phyloP scores from a whole-genome alignment of 2,113 vertebrate genomes.

The Anguilla rostrata region DNA sequence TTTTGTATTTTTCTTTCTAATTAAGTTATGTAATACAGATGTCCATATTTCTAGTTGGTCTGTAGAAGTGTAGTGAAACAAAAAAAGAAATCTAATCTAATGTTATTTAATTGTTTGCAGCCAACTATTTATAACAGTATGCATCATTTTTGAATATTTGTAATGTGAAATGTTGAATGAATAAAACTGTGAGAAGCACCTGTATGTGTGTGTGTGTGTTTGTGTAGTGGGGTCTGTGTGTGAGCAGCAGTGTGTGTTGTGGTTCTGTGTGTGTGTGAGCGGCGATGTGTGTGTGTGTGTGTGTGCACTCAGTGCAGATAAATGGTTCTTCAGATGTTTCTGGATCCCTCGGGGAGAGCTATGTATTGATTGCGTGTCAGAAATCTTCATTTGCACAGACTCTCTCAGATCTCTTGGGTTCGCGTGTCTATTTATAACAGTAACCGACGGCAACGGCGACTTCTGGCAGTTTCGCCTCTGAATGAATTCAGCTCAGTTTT shows the following conservation, averaged over 20 bases:
- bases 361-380: neutral
- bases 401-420: slow-evolving; percentile 6
- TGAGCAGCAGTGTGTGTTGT: neutral
- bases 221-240: too few species aligned
- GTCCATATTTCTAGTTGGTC: slow-evolving; percentile 99
- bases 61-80: slow-evolving; percentile 94
- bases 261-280: too few species aligned
- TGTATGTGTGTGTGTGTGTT: neutral
- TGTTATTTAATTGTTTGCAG: slow-evolving; percentile 99
- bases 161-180: slow-evolving; percentile 99
- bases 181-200: slow-evolving; percentile 87
- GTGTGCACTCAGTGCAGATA: neutral
- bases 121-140: slow-evolving; percentile 99
- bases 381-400: slow-evolving; percentile 5
- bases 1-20: slow-evolving; percentile 98
- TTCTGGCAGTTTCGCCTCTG: neutral
- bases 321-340: neutral
- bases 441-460: neutral
- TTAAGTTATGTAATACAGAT: slow-evolving; percentile 95
- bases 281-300: neutral
- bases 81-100: slow-evolving; percentile 78
- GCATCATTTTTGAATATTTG: slow-evolving; percentile 99
- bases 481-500: slow-evolving; percentile 47
- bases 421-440: neutral
- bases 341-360: neutral